Conservation (phyloP, 2,113 vertebrate species). For the Centropus bengalensis region DNA sequence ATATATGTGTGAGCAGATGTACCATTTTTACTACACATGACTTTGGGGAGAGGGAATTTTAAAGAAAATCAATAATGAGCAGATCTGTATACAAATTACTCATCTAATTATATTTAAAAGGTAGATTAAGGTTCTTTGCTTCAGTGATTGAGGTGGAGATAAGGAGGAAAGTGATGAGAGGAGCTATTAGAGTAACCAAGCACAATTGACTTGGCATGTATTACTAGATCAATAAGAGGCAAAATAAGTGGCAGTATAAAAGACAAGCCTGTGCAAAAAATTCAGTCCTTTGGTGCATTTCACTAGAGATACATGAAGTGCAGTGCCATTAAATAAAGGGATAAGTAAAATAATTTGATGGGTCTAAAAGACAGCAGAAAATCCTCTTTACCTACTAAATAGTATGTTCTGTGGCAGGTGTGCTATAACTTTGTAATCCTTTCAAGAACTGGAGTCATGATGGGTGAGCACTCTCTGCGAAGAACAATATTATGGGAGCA, state of each 20-base stretch:
- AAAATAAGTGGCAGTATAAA: background rate
- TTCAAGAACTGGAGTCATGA: background rate
- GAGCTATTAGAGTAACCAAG: constrained; percentile 27
- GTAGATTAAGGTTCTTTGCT: constrained; percentile 48
- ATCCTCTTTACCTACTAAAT: background rate
- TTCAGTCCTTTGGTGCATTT: background rate
- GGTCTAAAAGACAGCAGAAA: background rate
- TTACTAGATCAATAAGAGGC: constrained; percentile 15
- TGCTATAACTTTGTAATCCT: background rate
- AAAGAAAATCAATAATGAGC: constrained; percentile 69
- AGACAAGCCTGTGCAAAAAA: constrained; percentile 29
- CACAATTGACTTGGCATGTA: background rate
- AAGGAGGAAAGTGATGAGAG: constrained; percentile 13
- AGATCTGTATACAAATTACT: constrained; percentile 57
- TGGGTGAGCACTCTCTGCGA: background rate
- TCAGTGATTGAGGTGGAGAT: constrained; percentile 38
- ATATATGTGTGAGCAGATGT: constrained; percentile 78
- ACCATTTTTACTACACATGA: constrained; percentile 69
- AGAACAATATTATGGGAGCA: background rate
- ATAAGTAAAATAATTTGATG: background rate
- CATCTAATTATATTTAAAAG: constrained; percentile 63
- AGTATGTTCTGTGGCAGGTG: background rate
- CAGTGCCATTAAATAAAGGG: background rate
- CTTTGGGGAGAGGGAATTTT: constrained; percentile 51
- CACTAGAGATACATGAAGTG: background rate